Conservation (phyloP, 2,888 invertebrate species). For the Ecdyonurus torrentis region DNA sequence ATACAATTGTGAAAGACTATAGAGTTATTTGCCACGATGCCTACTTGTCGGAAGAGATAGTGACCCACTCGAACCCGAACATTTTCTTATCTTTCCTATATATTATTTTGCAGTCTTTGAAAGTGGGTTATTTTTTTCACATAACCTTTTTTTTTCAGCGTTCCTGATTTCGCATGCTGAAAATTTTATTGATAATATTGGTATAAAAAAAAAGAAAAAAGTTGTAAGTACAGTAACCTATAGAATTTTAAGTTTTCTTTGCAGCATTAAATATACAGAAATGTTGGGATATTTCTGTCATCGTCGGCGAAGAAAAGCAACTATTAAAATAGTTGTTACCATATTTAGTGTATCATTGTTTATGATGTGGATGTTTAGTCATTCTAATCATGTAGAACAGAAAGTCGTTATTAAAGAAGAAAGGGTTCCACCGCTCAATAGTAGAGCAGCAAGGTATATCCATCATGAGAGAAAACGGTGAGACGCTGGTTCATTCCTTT, state of each 20-base stretch:
- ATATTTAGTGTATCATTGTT: neutral
- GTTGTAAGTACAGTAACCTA: neutral
- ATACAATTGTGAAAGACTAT: neutral
- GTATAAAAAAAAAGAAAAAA: too few relatives aligned
- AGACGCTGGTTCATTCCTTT: neutral
- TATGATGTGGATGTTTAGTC: neutral
- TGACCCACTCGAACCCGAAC: neutral
- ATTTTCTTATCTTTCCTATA: neutral
- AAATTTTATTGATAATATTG: neutral
- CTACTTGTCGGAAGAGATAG: neutral
- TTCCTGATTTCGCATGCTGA: neutral
- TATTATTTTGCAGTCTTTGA: too few relatives aligned
- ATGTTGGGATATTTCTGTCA: neutral
- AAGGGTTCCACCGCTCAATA: neutral
- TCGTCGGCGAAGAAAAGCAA: neutral
- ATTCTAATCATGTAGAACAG: neutral
- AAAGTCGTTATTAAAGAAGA: slow-evolving; percentile 1
- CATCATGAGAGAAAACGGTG: neutral
- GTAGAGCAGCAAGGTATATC: neutral
- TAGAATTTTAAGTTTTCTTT: neutral
- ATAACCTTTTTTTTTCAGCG: neutral
- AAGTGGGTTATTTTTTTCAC: neutral
- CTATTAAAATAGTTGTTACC: neutral
- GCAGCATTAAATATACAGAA: neutral
- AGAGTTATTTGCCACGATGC: neutral